Conservation (phyloP, 2,113 vertebrate genomes). For the Galeopterus variegatus region DNA sequence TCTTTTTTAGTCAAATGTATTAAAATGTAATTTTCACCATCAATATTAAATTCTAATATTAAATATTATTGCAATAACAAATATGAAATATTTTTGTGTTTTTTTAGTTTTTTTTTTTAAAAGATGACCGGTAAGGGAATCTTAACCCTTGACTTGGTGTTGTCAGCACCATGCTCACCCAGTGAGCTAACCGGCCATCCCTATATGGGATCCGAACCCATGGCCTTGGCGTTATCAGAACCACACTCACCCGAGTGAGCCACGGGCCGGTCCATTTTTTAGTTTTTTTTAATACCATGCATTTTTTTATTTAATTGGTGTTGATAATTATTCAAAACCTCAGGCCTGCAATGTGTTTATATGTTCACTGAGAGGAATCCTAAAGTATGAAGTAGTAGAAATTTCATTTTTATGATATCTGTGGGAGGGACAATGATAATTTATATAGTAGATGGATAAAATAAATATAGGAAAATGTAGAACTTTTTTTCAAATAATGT, state of each 20-base stretch:
- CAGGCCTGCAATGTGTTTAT: not conserved
- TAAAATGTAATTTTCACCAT: slow-evolving; percentile 58
- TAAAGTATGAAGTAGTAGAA: not conserved
- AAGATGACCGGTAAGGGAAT: no score
- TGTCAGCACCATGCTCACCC: no score
- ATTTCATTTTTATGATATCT: slow-evolving; percentile 42
- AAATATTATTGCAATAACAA: not conserved
- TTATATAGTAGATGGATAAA: not conserved
- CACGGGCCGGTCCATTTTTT: no score
- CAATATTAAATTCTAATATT: slow-evolving; percentile 50
- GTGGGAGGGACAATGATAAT: not conserved
- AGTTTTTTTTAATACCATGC: slow-evolving; percentile 12
- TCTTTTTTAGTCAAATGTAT: slow-evolving; percentile 16
- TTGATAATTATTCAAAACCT: slow-evolving; percentile 42
- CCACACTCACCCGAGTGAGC: no score
- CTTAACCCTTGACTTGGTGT: no score
- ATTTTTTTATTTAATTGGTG: slow-evolving; percentile 38
- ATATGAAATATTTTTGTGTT: slow-evolving; percentile 53
- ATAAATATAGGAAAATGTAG: slow-evolving; percentile 8
- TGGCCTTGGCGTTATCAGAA: no score
- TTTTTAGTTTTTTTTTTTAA: no score
- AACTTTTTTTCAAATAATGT: slow-evolving; percentile 46
- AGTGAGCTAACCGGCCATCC: no score
- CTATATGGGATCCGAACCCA: no score
- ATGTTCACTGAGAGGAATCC: slow-evolving; percentile 28